These are phyloP conservation scores for Drosophila insularis DNA, from an alignment of 1,140 invertebrate species.

Conservation along the genomic window DNA sequence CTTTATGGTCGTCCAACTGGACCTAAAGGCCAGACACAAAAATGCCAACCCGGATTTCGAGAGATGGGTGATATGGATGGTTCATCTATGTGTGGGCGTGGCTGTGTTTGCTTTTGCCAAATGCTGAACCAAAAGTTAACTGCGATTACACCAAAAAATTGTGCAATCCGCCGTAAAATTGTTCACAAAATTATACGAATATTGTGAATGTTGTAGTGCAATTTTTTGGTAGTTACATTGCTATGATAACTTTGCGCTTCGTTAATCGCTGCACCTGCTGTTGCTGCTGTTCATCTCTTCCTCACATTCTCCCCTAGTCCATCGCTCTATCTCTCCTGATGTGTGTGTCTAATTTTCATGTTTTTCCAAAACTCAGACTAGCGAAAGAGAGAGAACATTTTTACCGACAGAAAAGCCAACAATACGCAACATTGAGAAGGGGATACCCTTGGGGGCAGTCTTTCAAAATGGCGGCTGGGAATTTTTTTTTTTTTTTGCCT, in stretches of 20 bases:
- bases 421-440: slow-evolving; percentile 20
- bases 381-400: slow-evolving; percentile 9
- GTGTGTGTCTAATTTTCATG: slow-evolving; percentile 37
- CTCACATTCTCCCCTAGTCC: not conserved
- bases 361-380: slow-evolving; percentile 31
- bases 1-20: slow-evolving; percentile 58
- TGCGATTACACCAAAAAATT: slow-evolving; percentile 36
- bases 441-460: slow-evolving; percentile 18
- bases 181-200: slow-evolving; percentile 27
- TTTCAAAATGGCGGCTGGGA: slow-evolving; percentile 66
- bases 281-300: not conserved
- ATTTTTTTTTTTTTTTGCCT: not conserved
- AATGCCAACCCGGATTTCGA: slow-evolving; percentile 1
- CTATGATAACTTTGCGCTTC: slow-evolving; percentile 80
- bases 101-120: slow-evolving; percentile 7
- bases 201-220: slow-evolving; percentile 1
- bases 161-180: slow-evolving; percentile 35
- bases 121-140: slow-evolving; percentile 28
- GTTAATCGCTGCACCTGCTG: slow-evolving; percentile 72
- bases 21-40: slow-evolving; percentile 30
- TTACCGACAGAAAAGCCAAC: slow-evolving; percentile 31
- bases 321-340: slow-evolving; percentile 15
- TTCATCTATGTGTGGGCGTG: slow-evolving; percentile 30
- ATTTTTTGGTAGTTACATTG: slow-evolving; percentile 28
- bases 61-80: slow-evolving; percentile 4